Conservation (phyloP, 1,140 invertebrate genomes). For the Drosophila novamexicana region DNA sequence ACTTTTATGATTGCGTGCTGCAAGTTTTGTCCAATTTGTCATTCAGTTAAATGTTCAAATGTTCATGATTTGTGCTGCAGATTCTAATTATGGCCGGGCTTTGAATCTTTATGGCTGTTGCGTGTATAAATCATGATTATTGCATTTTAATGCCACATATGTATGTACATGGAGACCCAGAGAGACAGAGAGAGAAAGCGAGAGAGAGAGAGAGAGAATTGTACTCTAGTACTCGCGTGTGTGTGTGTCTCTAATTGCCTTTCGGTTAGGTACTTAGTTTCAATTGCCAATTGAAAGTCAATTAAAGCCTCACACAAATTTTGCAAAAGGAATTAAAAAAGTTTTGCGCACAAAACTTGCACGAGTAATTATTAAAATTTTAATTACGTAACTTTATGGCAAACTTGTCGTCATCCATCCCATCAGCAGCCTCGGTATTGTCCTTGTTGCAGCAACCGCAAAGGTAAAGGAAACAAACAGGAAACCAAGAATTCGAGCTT, state of each 20-base stretch:
- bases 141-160: conserved; percentile 16
- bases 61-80: conserved; percentile 29
- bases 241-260: background rate
- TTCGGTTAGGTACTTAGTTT: background rate
- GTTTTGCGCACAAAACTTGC: conserved; percentile 48
- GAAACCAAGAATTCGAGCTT: background rate
- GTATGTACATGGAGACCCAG: background rate
- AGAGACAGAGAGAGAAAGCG: background rate
- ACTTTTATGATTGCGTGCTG: conserved; percentile 64
- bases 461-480: conserved; percentile 54
- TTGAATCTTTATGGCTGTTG: background rate
- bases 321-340: conserved; percentile 61
- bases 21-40: conserved; percentile 61
- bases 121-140: conserved; percentile 53
- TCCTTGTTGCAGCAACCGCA: conserved; percentile 15
- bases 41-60: conserved; percentile 45
- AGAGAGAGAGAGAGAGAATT: background rate
- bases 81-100: conserved; percentile 33
- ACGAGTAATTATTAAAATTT: conserved; percentile 73
- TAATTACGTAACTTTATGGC: conserved; percentile 66
- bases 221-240: too few species aligned
- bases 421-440: conserved; percentile 27
- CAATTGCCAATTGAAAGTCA: conserved; percentile 67
- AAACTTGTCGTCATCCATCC: conserved; percentile 53
- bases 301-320: conserved; percentile 62